Percentiles rank a stretch among this genome's conserved stretches.
These are phyloP conservation scores for Corythaeola cristata DNA, from an alignment of 2,113 vertebrate genomes.

Conservation along the genomic window DNA sequence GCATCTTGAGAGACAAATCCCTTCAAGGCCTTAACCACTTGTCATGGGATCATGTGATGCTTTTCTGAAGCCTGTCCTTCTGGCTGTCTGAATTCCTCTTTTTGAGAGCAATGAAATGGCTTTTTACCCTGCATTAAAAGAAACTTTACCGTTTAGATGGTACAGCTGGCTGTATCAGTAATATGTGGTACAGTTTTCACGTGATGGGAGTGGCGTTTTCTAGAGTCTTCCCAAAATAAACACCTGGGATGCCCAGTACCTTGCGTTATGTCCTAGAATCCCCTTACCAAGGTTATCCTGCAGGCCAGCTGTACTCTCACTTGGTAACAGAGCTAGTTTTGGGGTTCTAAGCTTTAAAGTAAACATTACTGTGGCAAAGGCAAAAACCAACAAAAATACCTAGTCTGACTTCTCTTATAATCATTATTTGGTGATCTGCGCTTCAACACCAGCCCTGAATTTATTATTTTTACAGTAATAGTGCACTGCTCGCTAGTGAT, in stretches of 20 bases:
- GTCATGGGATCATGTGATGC: background rate
- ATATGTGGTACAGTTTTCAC: background rate
- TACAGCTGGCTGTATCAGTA: background rate
- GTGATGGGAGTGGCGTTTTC: background rate
- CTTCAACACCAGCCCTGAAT: background rate
- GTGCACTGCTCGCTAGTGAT: background rate
- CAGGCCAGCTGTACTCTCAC: background rate
- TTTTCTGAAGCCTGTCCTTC: background rate
- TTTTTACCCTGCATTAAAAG: background rate
- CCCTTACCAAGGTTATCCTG: background rate
- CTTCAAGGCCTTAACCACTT: background rate
- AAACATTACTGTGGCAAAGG: background rate
- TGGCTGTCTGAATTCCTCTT: background rate
- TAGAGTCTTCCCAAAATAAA: background rate
- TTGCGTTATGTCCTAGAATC: background rate
- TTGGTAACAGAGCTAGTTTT: background rate
- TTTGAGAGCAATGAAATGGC: background rate
- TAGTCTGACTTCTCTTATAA: background rate
- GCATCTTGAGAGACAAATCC: background rate
- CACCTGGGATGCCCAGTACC: background rate
- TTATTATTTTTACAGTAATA: background rate
- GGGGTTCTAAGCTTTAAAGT: background rate
- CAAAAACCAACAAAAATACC: background rate
- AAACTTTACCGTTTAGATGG: background rate
- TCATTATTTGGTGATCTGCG: background rate